A percentile compares a stretch with the other conserved stretches of the same genome.
Evolutionary conservation across 1,140 invertebrate species (phyloP).

Genomic region (Bombus huntii): DNA sequence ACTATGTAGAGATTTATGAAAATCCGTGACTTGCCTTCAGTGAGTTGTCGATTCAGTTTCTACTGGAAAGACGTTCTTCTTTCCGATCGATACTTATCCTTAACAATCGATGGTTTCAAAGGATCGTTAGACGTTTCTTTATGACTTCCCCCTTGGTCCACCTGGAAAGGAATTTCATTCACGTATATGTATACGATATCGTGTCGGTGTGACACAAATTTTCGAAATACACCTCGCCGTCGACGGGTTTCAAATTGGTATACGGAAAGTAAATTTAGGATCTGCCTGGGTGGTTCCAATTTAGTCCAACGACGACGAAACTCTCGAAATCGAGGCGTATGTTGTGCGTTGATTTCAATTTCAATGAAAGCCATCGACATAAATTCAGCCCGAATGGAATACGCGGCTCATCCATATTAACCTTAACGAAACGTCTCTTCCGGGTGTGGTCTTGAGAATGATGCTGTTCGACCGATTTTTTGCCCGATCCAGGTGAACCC

Average conservation of each 20-base stretch:
- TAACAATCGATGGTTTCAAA: background rate
- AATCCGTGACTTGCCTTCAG: too few relatives aligned
- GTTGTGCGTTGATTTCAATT: slow-evolving; percentile 65
- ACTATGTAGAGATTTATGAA: background rate
- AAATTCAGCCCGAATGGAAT: slow-evolving; percentile 55
- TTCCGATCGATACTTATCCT: background rate
- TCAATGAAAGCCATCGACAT: slow-evolving; percentile 57
- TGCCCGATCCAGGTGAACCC: slow-evolving; percentile 18
- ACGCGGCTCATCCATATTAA: slow-evolving; percentile 69
- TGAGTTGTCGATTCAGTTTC: background rate
- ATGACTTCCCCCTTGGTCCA: background rate
- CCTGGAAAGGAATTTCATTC: background rate
- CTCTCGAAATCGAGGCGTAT: slow-evolving; percentile 21
- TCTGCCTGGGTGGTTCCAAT: slow-evolving; percentile 65
- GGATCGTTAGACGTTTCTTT: slow-evolving; percentile 17
- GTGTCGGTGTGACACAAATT: slow-evolving; percentile 27
- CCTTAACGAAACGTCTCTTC: slow-evolving; percentile 59
- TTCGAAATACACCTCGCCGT: background rate
- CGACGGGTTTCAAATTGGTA: slow-evolving; percentile 17
- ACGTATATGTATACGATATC: background rate
- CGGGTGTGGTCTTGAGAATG: slow-evolving; percentile 55
- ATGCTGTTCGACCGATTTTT: slow-evolving; percentile 59
- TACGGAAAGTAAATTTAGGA: slow-evolving; percentile 52
- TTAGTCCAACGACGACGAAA: slow-evolving; percentile 33
- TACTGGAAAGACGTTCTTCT: background rate